These are phyloP conservation scores for Podarcis cretensis DNA, from an alignment of 2,113 vertebrate species.

Conservation along the genomic window DNA sequence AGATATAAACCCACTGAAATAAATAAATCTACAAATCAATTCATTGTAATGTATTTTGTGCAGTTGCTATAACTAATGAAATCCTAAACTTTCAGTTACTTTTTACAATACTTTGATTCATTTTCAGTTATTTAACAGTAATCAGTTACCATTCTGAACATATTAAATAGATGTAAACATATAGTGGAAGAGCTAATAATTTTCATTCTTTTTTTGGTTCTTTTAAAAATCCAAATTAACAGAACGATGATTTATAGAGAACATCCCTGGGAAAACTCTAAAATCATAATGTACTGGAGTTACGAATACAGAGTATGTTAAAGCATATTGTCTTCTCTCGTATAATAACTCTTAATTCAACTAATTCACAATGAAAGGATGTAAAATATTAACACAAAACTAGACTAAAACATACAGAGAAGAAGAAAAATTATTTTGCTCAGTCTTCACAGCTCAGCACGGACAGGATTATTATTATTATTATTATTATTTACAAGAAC, in stretches of 20 bases:
- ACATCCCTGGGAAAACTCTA: background rate
- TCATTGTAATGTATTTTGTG: background rate
- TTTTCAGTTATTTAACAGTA: background rate
- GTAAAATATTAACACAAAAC: background rate
- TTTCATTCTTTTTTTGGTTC: background rate
- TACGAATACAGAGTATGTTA: background rate
- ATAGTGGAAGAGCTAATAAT: background rate
- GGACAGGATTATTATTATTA: too few relatives aligned
- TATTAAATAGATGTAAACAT: background rate
- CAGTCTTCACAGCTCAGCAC: background rate
- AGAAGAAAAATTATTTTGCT: background rate
- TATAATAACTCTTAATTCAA: background rate
- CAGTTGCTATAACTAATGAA: background rate
- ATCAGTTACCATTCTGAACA: background rate
- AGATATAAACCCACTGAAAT: too few relatives aligned
- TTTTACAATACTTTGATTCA: background rate
- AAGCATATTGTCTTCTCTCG: background rate
- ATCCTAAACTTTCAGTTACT: background rate
- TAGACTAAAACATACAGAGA: background rate
- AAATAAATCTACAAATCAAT: background rate
- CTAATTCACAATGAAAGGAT: background rate
- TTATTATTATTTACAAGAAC: background rate
- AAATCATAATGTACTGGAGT: background rate
- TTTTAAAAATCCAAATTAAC: background rate
- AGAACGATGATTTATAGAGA: background rate